phyloP scores from a whole-genome alignment of 2,888 invertebrate genomes.

The Mimachlamys varia region DNA sequence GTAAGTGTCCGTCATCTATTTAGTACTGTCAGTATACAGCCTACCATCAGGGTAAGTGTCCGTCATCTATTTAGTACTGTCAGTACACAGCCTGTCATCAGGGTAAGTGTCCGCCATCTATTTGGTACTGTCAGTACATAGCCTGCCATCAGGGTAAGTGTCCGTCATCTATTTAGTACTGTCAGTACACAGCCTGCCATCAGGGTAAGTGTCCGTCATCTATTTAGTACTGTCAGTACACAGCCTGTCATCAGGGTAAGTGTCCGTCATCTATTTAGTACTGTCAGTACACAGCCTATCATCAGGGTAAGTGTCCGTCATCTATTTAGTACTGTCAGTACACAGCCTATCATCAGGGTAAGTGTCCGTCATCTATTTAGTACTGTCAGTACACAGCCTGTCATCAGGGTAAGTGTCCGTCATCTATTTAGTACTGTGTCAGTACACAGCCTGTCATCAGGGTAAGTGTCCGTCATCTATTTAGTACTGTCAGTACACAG shows the following conservation, averaged over 20 bases:
- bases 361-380: background rate
- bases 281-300: slow-evolving; percentile 55
- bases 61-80: slow-evolving; percentile 39
- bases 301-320: slow-evolving; percentile 48
- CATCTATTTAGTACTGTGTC: slow-evolving; percentile 39
- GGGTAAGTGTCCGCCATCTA: slow-evolving; percentile 45
- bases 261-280: too few relatives aligned
- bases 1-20: slow-evolving; percentile 40
- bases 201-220: slow-evolving; percentile 46
- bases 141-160: slow-evolving; percentile 55
- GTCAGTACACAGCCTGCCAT: slow-evolving; percentile 54
- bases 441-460: slow-evolving; percentile 52
- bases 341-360: slow-evolving; percentile 55
- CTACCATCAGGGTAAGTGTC: slow-evolving; percentile 53
- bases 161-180: slow-evolving; percentile 3
- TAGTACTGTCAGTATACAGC: slow-evolving; percentile 50
- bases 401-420: slow-evolving; percentile 49
- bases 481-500: slow-evolving; percentile 48
- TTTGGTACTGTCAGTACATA: slow-evolving; percentile 45
- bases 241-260: slow-evolving; percentile 56
- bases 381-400: slow-evolving; percentile 55
- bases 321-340: slow-evolving; percentile 46
- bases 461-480: slow-evolving; percentile 44
- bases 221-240: slow-evolving; percentile 45
- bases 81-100: slow-evolving; percentile 52